phyloP scores from a whole-genome alignment of 2,888 invertebrate species.

The Aphidius colemani region DNA sequence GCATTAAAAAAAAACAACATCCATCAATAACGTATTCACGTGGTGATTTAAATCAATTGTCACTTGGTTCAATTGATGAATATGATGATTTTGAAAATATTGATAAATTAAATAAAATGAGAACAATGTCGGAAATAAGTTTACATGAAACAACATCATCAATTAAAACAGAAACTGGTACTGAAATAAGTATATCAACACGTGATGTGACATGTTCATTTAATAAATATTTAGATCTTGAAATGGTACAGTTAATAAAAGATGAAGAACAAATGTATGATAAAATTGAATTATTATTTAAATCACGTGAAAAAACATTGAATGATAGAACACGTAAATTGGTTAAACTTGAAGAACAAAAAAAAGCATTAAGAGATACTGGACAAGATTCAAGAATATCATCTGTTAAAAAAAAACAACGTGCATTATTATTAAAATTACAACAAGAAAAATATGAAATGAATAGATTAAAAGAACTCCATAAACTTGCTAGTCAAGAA shows the following conservation, averaged over 20 bases:
- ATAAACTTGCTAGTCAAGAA: conserved; percentile 64
- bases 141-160: conserved; percentile 59
- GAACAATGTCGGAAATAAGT: conserved; percentile 58
- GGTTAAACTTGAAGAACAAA: conserved; percentile 67
- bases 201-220: conserved; percentile 57
- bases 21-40: conserved; percentile 45
- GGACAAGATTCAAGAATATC: conserved; percentile 57
- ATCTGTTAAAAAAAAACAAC: conserved; percentile 70
- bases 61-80: conserved; percentile 49
- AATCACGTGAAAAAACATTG: conserved; percentile 70
- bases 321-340: conserved; percentile 68
- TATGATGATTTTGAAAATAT: conserved; percentile 52
- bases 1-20: conserved; percentile 29
- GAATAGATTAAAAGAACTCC: conserved; percentile 64
- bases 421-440: conserved; percentile 69
- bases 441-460: conserved; percentile 74
- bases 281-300: conserved; percentile 69
- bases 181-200: conserved; percentile 58
- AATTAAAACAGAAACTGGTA: conserved; percentile 58
- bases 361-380: conserved; percentile 59
- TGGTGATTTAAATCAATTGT: conserved; percentile 45
- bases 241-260: conserved; percentile 69
- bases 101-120: conserved; percentile 52
- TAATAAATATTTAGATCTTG: conserved; percentile 55
- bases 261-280: conserved; percentile 71